Base-by-base conservation (phyloP, 2,113 vertebrate genomes). In the Rhea pennata region DNA sequence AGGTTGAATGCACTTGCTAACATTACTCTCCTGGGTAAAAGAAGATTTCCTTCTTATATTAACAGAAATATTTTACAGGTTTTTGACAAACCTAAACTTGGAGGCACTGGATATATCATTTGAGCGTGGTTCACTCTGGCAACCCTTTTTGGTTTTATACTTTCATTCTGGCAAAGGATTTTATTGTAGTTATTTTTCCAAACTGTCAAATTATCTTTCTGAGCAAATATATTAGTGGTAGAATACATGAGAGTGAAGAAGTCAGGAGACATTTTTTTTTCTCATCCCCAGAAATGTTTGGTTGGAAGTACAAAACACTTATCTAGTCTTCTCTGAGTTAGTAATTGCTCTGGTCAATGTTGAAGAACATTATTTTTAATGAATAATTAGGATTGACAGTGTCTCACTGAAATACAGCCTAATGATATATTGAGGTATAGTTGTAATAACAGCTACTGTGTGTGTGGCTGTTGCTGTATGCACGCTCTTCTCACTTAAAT, bases 121-220 rank as follows among this genome's bases (percentile, higher is more conserved):
- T 87, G 62, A 90, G 29, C 62, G 53, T 76, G 67, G 67, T 79
- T 64, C 12, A 54, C 8, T 82, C 29, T 0, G 3, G 26, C 5
- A 48, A 66, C 56, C 36, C 10, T 61, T 95, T 70, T 53, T 91
- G 24, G 51, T 87, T 69, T 79, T 29, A 21, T 69, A 36, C 11
- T 67, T 93, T 92, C 89, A 5, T 95, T 93, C 91, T 31, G 40
- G 36, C 54, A 93, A 64, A 66, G 65, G 20, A 19, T 75, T 87
- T 36, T 85, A 10, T 50, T 89, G 36, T 51, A 69, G 33, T 48
- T 10, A 7, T 66, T 83, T 92, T 90, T 93, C 91, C 64, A 72
- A 87, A 75, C 21, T 17, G 31, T 76, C 33, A 48, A 4, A 22
- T 82, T 83, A 58, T 36, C 50, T 85, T 91, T 87, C 74, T 79